A percentile compares a stretch with the other conserved stretches of the same genome.
Evolutionary conservation across 2,797 vertebrate species (phyloP).

Genomic region (Sebastes vulpes): DNA sequence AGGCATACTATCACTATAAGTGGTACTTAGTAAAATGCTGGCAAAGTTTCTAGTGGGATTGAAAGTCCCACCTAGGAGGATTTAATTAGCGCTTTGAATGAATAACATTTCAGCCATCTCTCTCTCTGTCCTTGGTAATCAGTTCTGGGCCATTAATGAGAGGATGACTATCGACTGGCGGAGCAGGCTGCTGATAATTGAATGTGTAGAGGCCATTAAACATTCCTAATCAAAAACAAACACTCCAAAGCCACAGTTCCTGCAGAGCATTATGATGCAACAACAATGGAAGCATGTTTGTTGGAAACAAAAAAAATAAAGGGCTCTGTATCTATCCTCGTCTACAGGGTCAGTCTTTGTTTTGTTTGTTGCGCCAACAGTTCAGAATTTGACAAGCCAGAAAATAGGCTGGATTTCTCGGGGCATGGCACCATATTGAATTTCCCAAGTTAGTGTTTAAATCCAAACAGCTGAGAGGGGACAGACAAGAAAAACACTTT

Average conservation of each 20-base stretch:
- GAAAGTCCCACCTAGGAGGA: slow-evolving; percentile 79
- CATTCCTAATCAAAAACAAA: slow-evolving; percentile 87
- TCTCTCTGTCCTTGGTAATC: slow-evolving; percentile 81
- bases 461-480: slow-evolving; percentile 43
- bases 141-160: slow-evolving; percentile 86
- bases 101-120: slow-evolving; percentile 80
- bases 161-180: slow-evolving; percentile 83
- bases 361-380: slow-evolving; percentile 27
- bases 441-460: slow-evolving; percentile 53
- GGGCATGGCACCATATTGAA: slow-evolving; percentile 44
- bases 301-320: neutral
- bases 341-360: slow-evolving; percentile 4
- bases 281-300: slow-evolving; percentile 44
- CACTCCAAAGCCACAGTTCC: slow-evolving; percentile 77
- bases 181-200: slow-evolving; percentile 85
- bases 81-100: slow-evolving; percentile 85
- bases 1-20: slow-evolving; percentile 9
- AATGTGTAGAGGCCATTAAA: slow-evolving; percentile 87
- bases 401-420: slow-evolving; percentile 60
- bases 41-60: slow-evolving; percentile 64
- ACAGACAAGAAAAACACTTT: slow-evolving; percentile 42
- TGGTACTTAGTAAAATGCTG: slow-evolving; percentile 23
- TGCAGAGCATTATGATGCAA: slow-evolving; percentile 47
- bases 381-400: slow-evolving; percentile 55
- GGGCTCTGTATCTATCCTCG: slow-evolving; percentile 9